Base-by-base conservation (phyloP, 2,888 invertebrate genomes). In the Noctua pronuba region DNA sequence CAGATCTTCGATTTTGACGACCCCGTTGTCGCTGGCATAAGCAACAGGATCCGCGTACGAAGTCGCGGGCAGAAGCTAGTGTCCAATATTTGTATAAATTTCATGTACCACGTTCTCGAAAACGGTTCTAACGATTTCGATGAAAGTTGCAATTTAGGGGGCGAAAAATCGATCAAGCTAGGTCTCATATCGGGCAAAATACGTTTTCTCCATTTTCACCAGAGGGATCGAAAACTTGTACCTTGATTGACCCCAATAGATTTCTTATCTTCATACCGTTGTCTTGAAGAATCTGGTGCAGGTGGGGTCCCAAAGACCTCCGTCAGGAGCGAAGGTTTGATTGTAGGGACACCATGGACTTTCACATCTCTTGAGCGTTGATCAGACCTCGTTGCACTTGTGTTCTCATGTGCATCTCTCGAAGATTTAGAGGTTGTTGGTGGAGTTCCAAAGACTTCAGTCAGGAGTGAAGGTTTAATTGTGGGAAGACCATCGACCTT, bases 301-400 rank as follows among this genome's bases (percentile, higher is more conserved):
- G 91, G 80, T 0, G 93, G 91, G 0, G 88, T 91, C 0, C 93
- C 93, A 73, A 94, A 94, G 31, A 94, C 89, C 0, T 83, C 83
- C 8, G 79, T 35, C n/a, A 94, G 72, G 0, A 90, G 18, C 0
- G 82, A 71, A 0, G 77, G 72, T 1, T 86, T 68, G 2, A 88
- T 5, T 0, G 73, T 67, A 1, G 64, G 35, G 0, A 71, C 41
- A 0, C 72, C 31, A 7, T 41, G 38, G 6, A 28, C 38, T 0
- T 71, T 49, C 4, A 35, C 21, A 0, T 10, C 41, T n/a, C 62
- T 62, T 1, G 28, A 5, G 13, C 7, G 18, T 74, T 49, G 60
- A 44, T 44, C 16, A 16, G 44, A 44, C 44, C 44, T 4, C 44
- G 44, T 16, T 16, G 2, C 11, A n/a, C 11, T 60, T 1, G 7